Evolutionary conservation across 1,140 invertebrate species (phyloP).

Genomic region (Daktulosphaira vitifoliae): DNA sequence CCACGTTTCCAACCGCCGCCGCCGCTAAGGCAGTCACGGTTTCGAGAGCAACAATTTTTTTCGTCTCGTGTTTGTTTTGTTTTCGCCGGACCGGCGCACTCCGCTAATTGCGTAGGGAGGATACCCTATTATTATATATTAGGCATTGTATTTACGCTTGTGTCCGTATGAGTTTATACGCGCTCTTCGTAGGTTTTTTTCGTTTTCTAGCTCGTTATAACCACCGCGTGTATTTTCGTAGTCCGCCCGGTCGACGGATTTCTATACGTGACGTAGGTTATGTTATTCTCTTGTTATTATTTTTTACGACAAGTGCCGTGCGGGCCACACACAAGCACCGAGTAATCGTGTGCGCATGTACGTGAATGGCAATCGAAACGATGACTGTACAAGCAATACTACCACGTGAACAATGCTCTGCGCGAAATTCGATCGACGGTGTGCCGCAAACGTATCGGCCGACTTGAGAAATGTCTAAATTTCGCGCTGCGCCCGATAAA

Average conservation of each 20-base stretch:
- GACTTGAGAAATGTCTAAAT: too few relatives aligned
- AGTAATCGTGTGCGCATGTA: too few relatives aligned
- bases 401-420: too few relatives aligned
- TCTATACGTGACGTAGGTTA: not conserved
- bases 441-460: too few relatives aligned
- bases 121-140: conserved; percentile 30
- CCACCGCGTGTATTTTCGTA: not conserved
- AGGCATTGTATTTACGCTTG: not conserved
- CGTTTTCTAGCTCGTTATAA: too few relatives aligned
- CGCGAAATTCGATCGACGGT: too few relatives aligned
- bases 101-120: conserved; percentile 30
- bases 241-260: not conserved
- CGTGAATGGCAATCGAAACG: not conserved
- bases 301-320: not conserved
- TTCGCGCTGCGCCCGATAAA: too few relatives aligned
- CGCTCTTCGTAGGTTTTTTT: not conserved
- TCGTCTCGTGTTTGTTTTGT: conserved; percentile 26
- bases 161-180: not conserved
- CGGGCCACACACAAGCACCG: not conserved
- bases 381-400: not conserved
- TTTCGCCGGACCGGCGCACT: conserved; percentile 22
- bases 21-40: conserved; percentile 15
- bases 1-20: not conserved
- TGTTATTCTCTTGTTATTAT: not conserved
- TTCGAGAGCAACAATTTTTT: conserved; percentile 26